Evolutionary conservation across 2,113 vertebrate species (phyloP).

Genomic region (Eclectus roratus): DNA sequence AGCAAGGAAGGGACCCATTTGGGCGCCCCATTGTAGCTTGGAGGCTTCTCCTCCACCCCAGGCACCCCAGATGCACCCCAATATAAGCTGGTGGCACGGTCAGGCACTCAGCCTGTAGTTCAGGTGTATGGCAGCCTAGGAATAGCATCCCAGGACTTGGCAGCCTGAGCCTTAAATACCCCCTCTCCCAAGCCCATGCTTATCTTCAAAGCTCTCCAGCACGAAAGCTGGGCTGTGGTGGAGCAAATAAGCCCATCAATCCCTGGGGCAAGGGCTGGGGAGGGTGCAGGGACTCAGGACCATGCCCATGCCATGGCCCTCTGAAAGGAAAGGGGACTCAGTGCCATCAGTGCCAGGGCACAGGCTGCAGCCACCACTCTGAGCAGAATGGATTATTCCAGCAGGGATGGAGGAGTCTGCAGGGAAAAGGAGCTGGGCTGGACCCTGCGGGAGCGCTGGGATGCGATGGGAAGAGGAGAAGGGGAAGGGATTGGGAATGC

Average conservation of each 20-base stretch:
- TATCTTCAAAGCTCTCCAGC: not conserved
- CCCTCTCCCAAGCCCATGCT: not conserved
- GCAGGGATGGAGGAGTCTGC: not conserved
- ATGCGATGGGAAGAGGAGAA: not conserved
- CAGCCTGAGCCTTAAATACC: not conserved
- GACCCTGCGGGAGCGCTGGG: not conserved
- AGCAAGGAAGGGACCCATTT: rapidly evolving
- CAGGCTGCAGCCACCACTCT: rapidly evolving
- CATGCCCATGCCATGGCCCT: rapidly evolving
- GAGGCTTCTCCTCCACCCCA: not conserved
- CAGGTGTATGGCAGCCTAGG: not conserved
- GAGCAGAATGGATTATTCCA: rapidly evolving
- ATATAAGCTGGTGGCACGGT: not conserved
- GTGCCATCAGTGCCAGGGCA: not conserved
- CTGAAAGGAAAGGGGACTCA: not conserved
- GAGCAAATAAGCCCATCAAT: not conserved
- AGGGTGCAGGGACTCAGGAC: not conserved
- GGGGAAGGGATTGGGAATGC: not conserved
- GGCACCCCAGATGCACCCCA: not conserved
- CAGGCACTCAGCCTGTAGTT: not conserved
- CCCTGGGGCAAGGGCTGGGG: not conserved
- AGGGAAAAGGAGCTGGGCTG: not conserved
- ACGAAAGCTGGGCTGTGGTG: not conserved
- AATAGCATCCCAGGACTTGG: rapidly evolving
- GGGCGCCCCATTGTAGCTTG: not conserved